Evolutionary conservation across 1,140 invertebrate species (phyloP).

Genomic region (Drosophila nigromelanica): DNA sequence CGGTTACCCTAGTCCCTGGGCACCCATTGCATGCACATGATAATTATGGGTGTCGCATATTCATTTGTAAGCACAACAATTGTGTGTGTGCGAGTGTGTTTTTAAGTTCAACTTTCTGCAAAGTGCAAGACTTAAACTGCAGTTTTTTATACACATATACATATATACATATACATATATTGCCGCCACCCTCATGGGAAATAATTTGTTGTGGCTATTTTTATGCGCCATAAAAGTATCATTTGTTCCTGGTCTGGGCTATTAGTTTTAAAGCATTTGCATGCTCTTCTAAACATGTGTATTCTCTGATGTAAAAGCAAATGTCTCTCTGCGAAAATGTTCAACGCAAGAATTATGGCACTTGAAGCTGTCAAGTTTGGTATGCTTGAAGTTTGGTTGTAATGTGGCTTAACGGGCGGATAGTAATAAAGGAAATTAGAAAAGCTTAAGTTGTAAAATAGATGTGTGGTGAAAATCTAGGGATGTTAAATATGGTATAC

Average conservation of each 20-base stretch:
- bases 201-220: conserved; percentile 52
- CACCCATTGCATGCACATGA: conserved; percentile 36
- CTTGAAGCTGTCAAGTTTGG: not conserved
- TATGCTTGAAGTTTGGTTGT: not conserved
- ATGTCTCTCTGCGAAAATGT: not conserved
- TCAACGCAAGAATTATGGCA: not conserved
- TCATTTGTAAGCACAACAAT: conserved; percentile 12
- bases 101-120: conserved; percentile 37
- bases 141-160: conserved; percentile 22
- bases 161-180: too few species aligned
- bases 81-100: not conserved
- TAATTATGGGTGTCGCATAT: conserved; percentile 54
- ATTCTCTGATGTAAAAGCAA: conserved; percentile 2
- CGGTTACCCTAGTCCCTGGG: conserved; percentile 20
- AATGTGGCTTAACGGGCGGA: too few species aligned
- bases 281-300: conserved; percentile 12
- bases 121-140: conserved; percentile 34
- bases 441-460: too few species aligned
- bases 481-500: too few species aligned
- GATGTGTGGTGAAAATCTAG: too few species aligned
- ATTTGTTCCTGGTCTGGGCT: conserved; percentile 29
- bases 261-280: conserved; percentile 47
- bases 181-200: conserved; percentile 21
- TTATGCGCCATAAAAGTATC: conserved; percentile 37
- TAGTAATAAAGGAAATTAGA: too few species aligned